Evolutionary conservation across 2,888 invertebrate genomes (phyloP), one percentile per base, ranked within the genome.

Genomic region (Fragum fragum): DNA sequence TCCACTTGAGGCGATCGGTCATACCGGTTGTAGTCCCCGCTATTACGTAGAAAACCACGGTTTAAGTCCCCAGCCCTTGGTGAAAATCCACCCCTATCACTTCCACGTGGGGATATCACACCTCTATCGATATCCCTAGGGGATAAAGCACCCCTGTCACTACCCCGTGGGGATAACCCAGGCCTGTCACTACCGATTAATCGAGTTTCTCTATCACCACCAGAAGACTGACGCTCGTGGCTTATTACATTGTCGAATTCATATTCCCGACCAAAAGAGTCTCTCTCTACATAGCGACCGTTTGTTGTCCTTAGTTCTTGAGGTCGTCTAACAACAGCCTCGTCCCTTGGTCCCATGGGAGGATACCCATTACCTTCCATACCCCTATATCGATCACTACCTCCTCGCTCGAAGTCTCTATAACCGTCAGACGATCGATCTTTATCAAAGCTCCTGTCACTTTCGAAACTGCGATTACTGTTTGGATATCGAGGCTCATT

Each of bases 181-280:
- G 77, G 74, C 9, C 77, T 28, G 11, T 79, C 80, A 18, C 52
- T 63, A 9, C 55, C 63, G 23, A 69, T 66, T 14, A 75, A 53
- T 0, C 69, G 66, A 11, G 71, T 57, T 1, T 78, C 81, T 1
- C 76, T 57, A 18, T 85, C 70, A 11, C 82, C 87, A 0, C 83
- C 83, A 3, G 86, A 87, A 1, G 63, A 74, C 23, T 86, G 83
- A 21, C 86, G 78, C 32, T 80, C 85, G 26, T 86, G 84, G 14
- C 53, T 47, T 11, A 81, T 57, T 23, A 63, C 55, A 47, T 83
- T 85, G 66, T 85, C 85, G 39, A 86, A 82, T 59, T 79, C 82
- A 63, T 78, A 80, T 36, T 84, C 84, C 55, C 76, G n/a, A 21
- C 85, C 81, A 61, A 80, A 61, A 21, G 80, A 81, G 61, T 86